These are phyloP conservation scores for Telmatherina bonti DNA, from an alignment of 2,797 vertebrate species.

Conservation along the genomic window DNA sequence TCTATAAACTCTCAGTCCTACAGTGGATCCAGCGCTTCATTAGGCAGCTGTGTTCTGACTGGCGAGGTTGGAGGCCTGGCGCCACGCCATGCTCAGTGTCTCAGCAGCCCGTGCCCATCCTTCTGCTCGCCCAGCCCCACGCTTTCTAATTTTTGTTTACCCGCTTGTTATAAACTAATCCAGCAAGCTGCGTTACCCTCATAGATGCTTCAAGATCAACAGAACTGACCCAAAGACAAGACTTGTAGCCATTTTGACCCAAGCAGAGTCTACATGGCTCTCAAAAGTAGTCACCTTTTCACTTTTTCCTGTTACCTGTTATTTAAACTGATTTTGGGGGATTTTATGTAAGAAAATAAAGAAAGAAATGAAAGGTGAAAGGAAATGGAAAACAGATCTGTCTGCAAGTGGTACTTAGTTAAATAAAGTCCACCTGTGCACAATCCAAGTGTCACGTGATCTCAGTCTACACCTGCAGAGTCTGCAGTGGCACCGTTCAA, in stretches of 20 bases:
- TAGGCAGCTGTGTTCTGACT: constrained; percentile 92
- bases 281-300: too few relatives aligned
- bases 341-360: too few relatives aligned
- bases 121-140: constrained; percentile 66
- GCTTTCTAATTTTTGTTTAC: constrained; percentile 80
- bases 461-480: too few relatives aligned
- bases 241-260: constrained; percentile 11
- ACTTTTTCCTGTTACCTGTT: too few relatives aligned
- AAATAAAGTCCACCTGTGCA: too few relatives aligned
- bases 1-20: constrained; percentile 47
- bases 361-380: too few relatives aligned
- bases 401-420: too few relatives aligned
- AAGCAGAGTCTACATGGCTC: neutral
- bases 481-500: too few relatives aligned
- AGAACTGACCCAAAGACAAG: constrained; percentile 25
- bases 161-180: constrained; percentile 72
- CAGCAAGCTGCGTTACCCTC: constrained; percentile 34
- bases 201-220: constrained; percentile 36
- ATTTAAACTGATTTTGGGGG: too few relatives aligned
- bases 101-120: constrained; percentile 67
- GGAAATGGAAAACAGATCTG: too few relatives aligned
- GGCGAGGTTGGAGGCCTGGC: constrained; percentile 81
- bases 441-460: too few relatives aligned
- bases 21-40: constrained; percentile 90
- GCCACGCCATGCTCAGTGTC: constrained; percentile 68